Evolutionary conservation across 2,888 invertebrate genomes (phyloP), one percentile per base, ranked within the genome.

Genomic region (Rotaria socialis): DNA sequence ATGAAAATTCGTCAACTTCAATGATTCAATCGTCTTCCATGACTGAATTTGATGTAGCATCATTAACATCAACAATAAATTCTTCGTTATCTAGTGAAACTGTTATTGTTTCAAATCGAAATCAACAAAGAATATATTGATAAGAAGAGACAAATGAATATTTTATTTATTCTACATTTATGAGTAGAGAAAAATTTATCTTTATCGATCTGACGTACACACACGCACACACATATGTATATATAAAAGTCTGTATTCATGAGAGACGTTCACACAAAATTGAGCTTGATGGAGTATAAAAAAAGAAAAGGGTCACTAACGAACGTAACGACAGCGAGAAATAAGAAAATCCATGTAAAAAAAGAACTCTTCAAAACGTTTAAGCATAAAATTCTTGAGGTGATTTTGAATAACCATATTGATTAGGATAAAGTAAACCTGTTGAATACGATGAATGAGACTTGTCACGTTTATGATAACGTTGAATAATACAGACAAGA

Each of bases 311-410:
- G 14, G 50, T 27, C 27, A 27, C 67, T 67, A 67, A 27, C 27
- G 67, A 27, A 67, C 67, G 16, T 27, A 67, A 67, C 67, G 27
- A 67, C 67, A 67, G 35, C 35, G 35, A 67, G 8, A 27, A 5
- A 67, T 67, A 67, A 67, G 67, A 67, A 27, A 67, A 35, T 67
- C 27, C 2, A 67, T 67, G 35, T 67, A 27, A 67, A 27, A 67
- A 67, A 35, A 60, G 14, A 67, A 67, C 27, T 35, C 6, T 16
- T 35, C 24, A 35, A 43, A 19, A 7, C 16, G 24, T 24, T 80
- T 47, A 80, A 47, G 80, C 80, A 80, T 80, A 80, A n/a, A 80
- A 80, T 43, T 80, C 80, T 47, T 80, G 80, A 47, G 80, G 80
- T 47, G 47, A 47, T 24, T 80, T 80, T 8, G 80, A 80, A 80